Base-by-base conservation (phyloP, 2,888 invertebrate species). In the Scrobipalpa costella region DNA sequence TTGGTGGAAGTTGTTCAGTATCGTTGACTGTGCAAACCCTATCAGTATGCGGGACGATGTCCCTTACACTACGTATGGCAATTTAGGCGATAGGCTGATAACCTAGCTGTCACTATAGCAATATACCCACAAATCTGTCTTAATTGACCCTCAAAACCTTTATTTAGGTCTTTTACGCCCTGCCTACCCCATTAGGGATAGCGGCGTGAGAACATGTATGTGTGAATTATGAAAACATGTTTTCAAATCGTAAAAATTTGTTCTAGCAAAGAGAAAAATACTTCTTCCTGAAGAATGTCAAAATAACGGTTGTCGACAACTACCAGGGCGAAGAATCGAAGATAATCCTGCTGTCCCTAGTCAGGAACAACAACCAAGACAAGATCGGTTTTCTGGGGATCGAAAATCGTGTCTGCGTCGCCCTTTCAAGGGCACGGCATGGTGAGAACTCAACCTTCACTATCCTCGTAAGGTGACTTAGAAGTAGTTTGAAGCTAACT, bases 311-410 rank as follows among this genome's bases (percentile, higher is more conserved):
- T 0, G 93, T 96, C 3, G 96, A 97, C 77, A 96, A 95, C 77
- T 97, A 94, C 75, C 97, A 96, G 88, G 96, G 96, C 0, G 94
- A 96, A 74, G 96, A 96, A 79, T 94, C 94, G 27, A 94, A 94
- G 72, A 95, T 97, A 57, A 95, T 96, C 66, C 81, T 97, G 7
- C 82, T 97, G 19, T 96, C 96, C 0, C 86, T 97, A 11, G 96
- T 97, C 0, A 92, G 97, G 63, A 96, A 94, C 75, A 96, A 96
- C 73, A 67, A 80, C 0, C 85, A 93, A 0, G 90, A 92, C 34
- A 92, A 92, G 59, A 94, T 96, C 70, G 96, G 96, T 5, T 96
- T 96, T 82, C 86, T 96, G 27, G 92, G 89, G 13, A 93, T 92
- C 17, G 92, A 93, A 64, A 96, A 96, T 82, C 91, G 96, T 62